These are phyloP conservation scores for Pachypanchax playfairii DNA, from an alignment of 2,113 vertebrate genomes.

Conservation along the genomic window DNA sequence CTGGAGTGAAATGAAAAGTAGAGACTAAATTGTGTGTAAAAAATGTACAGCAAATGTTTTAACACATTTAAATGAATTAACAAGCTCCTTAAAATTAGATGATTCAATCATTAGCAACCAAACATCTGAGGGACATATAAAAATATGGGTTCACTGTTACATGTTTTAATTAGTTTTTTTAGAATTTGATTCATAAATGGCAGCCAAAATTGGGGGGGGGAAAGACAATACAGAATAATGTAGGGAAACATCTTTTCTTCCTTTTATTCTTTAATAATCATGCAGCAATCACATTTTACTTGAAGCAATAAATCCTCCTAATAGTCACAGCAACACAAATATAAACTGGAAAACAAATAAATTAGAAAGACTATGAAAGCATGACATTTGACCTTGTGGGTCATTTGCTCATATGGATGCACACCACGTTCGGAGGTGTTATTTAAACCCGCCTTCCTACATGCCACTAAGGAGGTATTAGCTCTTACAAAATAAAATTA, in stretches of 20 bases:
- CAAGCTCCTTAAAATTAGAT: background rate
- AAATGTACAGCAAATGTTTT: slow-evolving; percentile 21
- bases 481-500: too few species aligned
- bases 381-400: slow-evolving; percentile 5
- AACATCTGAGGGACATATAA: too few species aligned
- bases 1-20: slow-evolving; percentile 50
- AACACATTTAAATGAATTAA: background rate
- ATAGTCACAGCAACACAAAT: slow-evolving; percentile 7
- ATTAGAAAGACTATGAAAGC: slow-evolving; percentile 6
- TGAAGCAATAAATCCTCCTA: slow-evolving; percentile 29
- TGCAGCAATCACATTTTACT: slow-evolving; percentile 41
- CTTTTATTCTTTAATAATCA: slow-evolving; percentile 10
- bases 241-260: too few species aligned
- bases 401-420: slow-evolving; percentile 23
- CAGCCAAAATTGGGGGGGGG: too few species aligned
- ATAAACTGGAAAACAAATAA: slow-evolving; percentile 8
- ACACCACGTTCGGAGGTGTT: background rate
- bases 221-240: too few species aligned
- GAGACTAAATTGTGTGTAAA: slow-evolving; percentile 3
- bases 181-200: too few species aligned
- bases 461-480: too few species aligned
- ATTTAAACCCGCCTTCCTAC: too few species aligned
- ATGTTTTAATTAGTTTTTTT: too few species aligned
- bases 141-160: too few species aligned
- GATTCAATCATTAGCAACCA: too few species aligned